Conservation (phyloP, 2,797 vertebrate genomes). For the Sternotherus odoratus region DNA sequence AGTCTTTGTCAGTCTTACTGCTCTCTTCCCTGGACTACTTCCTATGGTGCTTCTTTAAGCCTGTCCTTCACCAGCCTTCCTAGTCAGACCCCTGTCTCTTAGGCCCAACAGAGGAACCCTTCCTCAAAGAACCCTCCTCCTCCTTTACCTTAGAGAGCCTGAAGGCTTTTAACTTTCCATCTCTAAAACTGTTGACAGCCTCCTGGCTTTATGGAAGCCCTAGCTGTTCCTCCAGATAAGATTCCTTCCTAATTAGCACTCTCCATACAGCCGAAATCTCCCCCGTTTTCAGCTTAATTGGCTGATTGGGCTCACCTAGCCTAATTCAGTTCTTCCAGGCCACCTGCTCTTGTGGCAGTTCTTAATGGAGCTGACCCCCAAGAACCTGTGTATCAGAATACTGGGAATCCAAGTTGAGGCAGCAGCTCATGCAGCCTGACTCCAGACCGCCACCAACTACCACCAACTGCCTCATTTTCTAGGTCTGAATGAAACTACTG, state of each 20-base stretch:
- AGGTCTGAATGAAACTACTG: neutral
- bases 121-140: neutral
- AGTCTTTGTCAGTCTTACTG: neutral
- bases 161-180: too few relatives aligned
- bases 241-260: too few relatives aligned
- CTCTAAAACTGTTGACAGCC: too few relatives aligned
- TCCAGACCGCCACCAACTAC: neutral
- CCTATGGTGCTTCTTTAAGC: neutral
- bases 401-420: neutral
- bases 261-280: too few relatives aligned
- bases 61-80: neutral
- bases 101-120: neutral
- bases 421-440: neutral
- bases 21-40: neutral
- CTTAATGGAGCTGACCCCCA: neutral
- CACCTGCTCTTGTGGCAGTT: neutral
- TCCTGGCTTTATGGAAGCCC: too few relatives aligned
- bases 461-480: neutral
- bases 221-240: too few relatives aligned
- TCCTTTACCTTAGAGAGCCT: too few relatives aligned
- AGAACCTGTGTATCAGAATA: neutral
- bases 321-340: too few relatives aligned
- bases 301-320: too few relatives aligned
- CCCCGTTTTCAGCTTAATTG: too few relatives aligned
- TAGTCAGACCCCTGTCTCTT: neutral